Percentiles rank a stretch among this genome's conserved stretches.
Evolutionary conservation across 2,797 vertebrate species (phyloP).

Genomic region (Alca torda): DNA sequence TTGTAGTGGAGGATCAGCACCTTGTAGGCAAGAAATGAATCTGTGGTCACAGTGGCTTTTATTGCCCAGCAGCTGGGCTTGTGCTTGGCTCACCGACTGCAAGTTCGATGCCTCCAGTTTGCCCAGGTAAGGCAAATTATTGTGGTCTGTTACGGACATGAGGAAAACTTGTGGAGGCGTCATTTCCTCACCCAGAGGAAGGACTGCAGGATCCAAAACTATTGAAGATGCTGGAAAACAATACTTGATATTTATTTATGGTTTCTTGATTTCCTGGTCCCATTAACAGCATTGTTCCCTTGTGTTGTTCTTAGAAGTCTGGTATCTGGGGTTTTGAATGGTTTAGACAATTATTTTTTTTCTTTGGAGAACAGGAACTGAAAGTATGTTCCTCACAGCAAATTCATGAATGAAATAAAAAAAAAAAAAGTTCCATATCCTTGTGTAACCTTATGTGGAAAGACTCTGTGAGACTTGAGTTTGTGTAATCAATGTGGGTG

Average conservation of each 20-base stretch:
- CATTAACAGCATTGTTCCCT: neutral
- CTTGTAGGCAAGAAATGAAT: neutral
- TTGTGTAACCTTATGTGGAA: neutral
- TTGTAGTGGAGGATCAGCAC: neutral
- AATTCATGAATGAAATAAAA: slow-evolving; percentile 3
- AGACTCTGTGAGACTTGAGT: neutral
- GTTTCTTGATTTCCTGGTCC: slow-evolving; percentile 25
- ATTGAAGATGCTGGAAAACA: neutral
- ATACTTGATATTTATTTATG: slow-evolving; percentile 14
- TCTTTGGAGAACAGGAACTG: neutral
- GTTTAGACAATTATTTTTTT: neutral
- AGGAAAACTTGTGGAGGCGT: neutral
- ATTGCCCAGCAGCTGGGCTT: neutral
- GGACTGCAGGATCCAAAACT: neutral
- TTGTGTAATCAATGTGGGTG: neutral
- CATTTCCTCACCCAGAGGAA: slow-evolving; percentile 44
- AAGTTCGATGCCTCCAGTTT: neutral
- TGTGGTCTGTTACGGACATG: neutral
- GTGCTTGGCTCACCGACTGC: neutral
- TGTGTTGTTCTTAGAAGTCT: slow-evolving; percentile 49
- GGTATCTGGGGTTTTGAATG: neutral
- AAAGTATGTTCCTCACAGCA: neutral
- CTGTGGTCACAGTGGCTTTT: neutral
- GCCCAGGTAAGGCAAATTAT: neutral
- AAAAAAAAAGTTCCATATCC: neutral